Evolutionary conservation across 1,140 invertebrate species (phyloP).

Genomic region (Ruditapes philippinarum): DNA sequence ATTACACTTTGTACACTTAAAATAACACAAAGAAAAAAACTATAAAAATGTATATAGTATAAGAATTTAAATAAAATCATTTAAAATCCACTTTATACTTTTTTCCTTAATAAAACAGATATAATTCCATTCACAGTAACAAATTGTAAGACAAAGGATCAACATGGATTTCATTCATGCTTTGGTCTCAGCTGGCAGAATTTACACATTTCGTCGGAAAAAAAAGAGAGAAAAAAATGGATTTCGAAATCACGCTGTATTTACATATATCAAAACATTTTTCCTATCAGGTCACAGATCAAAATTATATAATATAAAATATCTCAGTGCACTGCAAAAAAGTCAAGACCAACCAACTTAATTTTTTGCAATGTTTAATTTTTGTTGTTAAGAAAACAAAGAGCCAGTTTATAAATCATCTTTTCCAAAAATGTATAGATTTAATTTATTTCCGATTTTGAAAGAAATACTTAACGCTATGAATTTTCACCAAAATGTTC

Average conservation of each 20-base stretch:
- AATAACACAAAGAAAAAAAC: not conserved
- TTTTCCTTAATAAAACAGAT: not conserved
- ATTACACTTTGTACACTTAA: not conserved
- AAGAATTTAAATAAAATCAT: not conserved
- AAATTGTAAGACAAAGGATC: not conserved
- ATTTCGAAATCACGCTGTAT: not conserved
- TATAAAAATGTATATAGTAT: not conserved
- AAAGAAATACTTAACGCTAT: not conserved
- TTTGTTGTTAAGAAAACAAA: not conserved
- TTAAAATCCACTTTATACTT: not conserved
- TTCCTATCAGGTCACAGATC: no score
- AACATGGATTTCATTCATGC: not conserved
- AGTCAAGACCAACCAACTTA: not conserved
- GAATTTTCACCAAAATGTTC: no score
- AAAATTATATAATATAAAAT: no score
- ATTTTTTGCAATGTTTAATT: not conserved
- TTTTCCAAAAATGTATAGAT: not conserved
- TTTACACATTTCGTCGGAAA: no score
- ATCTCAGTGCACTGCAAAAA: not conserved
- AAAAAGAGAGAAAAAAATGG: not conserved
- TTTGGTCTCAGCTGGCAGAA: not conserved
- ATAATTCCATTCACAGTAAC: not conserved
- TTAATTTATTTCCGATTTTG: not conserved
- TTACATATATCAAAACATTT: not conserved
- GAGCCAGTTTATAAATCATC: not conserved